Percentiles rank a stretch among this genome's conserved stretches.
These are phyloP conservation scores for Emmelina monodactyla DNA, from an alignment of 2,888 invertebrate species.

Conservation along the genomic window DNA sequence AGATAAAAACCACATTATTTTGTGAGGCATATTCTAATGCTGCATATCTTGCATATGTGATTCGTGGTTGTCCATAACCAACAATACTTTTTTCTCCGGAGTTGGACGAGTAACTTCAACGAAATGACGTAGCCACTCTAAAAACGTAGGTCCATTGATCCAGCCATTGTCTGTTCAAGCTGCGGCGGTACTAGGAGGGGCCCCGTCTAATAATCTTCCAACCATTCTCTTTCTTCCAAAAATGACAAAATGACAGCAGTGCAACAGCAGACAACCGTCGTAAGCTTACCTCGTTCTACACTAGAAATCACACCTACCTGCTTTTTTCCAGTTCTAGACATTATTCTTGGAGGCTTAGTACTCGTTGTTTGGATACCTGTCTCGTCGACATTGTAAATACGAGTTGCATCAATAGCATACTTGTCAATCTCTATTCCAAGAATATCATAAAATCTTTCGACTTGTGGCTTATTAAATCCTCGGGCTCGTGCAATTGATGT, in stretches of 20 bases:
- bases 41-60: slow-evolving; percentile 14
- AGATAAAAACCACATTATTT: slow-evolving; percentile 16
- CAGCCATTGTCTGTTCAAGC: slow-evolving; percentile 9
- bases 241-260: slow-evolving; percentile 22
- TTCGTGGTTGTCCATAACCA: slow-evolving; percentile 14
- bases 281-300: slow-evolving; percentile 18
- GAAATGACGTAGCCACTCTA: slow-evolving; percentile 9
- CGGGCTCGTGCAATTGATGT: slow-evolving; percentile 8
- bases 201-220: slow-evolving; percentile 8
- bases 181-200: slow-evolving; percentile 6
- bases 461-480: slow-evolving; percentile 10
- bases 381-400: slow-evolving; percentile 9
- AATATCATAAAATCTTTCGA: slow-evolving; percentile 7
- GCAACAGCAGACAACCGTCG: slow-evolving; percentile 18
- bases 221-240: slow-evolving; percentile 24
- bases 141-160: slow-evolving; percentile 8
- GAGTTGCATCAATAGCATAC: slow-evolving; percentile 3
- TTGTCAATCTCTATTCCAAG: neutral
- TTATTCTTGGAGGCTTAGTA: slow-evolving; percentile 12
- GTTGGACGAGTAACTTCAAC: slow-evolving; percentile 5
- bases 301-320: slow-evolving; percentile 20
- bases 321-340: slow-evolving; percentile 17
- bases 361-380: slow-evolving; percentile 8
- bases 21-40: slow-evolving; percentile 15
- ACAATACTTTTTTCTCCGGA: slow-evolving; percentile 12